These are phyloP conservation scores for Hydrocynus forskahlii DNA, from an alignment of 2,797 vertebrate genomes.

Conservation along the genomic window DNA sequence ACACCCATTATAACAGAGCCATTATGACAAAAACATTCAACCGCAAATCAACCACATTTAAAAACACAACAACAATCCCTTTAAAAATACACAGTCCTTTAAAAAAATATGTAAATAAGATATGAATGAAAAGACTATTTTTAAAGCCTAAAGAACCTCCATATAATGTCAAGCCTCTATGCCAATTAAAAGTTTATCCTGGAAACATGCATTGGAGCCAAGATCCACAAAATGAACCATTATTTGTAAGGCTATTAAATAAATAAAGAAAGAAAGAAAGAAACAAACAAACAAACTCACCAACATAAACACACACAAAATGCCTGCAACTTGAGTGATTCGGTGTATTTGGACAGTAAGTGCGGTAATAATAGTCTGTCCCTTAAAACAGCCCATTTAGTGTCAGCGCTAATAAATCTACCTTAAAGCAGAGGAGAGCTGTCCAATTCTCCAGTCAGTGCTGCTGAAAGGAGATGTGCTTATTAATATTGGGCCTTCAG, in stretches of 20 bases:
- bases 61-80: background rate
- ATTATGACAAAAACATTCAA: slow-evolving; percentile 1
- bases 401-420: slow-evolving; percentile 48
- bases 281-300: background rate
- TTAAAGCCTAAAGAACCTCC: background rate
- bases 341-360: slow-evolving; percentile 24
- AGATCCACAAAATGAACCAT: background rate
- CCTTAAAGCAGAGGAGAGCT: slow-evolving; percentile 34
- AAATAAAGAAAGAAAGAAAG: background rate
- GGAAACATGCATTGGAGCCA: background rate
- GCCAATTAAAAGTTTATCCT: background rate
- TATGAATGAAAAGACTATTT: no score
- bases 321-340: slow-evolving; percentile 2
- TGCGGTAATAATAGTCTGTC: slow-evolving; percentile 43
- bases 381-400: slow-evolving; percentile 41
- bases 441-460: slow-evolving; percentile 42
- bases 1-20: background rate
- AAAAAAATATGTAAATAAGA: no score
- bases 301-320: slow-evolving; percentile 15
- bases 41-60: background rate
- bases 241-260: background rate
- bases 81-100: no score
- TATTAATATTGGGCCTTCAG: slow-evolving; percentile 55
- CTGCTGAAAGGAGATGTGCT: slow-evolving; percentile 46
- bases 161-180: background rate